These are phyloP conservation scores for Myotis pilosus DNA, from an alignment of 2,797 vertebrate species.

Conservation along the genomic window DNA sequence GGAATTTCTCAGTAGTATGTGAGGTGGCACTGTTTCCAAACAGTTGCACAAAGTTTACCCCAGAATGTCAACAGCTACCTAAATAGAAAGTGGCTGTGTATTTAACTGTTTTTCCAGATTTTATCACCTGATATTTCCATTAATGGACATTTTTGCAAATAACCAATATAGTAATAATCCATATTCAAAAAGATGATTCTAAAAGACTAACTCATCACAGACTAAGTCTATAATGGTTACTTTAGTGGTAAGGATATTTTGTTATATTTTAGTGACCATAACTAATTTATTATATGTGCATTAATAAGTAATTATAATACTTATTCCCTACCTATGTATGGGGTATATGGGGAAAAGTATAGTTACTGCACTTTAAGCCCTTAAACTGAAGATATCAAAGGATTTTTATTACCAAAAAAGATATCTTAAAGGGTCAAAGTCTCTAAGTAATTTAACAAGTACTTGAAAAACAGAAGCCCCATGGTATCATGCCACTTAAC, in stretches of 20 bases:
- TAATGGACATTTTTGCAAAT: slow-evolving; percentile 13
- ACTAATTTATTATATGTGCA: not conserved
- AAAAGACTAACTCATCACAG: not conserved
- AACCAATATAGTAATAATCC: slow-evolving; percentile 29
- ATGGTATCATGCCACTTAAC: not conserved
- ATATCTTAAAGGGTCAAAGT: not conserved
- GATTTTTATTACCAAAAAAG: slow-evolving; percentile 23
- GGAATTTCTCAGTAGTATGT: not conserved
- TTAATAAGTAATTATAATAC: slow-evolving; percentile 43
- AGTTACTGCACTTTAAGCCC: not conserved
- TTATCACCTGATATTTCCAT: slow-evolving; percentile 13
- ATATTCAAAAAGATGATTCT: slow-evolving; percentile 23
- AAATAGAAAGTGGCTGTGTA: not conserved
- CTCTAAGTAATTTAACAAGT: slow-evolving; percentile 13
- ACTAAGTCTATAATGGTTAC: not conserved
- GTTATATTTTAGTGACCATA: not conserved
- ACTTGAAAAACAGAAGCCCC: not conserved
- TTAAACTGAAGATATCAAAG: slow-evolving; percentile 3
- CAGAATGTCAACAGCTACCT: not conserved
- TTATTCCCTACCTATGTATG: not conserved
- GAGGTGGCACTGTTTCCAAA: not conserved
- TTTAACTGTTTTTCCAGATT: slow-evolving; percentile 16
- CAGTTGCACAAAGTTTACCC: not conserved
- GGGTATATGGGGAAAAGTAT: not conserved
- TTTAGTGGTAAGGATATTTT: not conserved